Conservation (phyloP, 1,140 invertebrate species). For the Megathymus violae region DNA sequence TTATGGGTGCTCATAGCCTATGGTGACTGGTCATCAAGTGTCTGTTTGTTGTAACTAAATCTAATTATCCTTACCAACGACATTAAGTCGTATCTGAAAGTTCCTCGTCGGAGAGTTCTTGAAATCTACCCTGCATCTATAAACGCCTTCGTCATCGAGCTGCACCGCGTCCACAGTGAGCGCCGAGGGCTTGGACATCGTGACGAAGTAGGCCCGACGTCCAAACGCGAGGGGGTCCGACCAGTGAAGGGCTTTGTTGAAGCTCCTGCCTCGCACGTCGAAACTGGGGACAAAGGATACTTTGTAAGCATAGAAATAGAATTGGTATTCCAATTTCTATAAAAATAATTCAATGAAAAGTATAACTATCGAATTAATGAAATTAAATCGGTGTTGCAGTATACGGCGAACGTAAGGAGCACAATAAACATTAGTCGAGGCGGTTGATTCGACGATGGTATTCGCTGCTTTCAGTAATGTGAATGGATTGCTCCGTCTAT, state of each 20-base stretch:
- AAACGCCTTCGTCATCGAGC: conserved; percentile 92
- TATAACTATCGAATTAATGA: too few species aligned
- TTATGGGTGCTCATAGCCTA: too few species aligned
- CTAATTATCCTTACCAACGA: conserved; percentile 95
- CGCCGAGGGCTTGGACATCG: conserved; percentile 88
- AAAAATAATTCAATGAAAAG: too few species aligned
- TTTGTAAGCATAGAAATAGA: background rate
- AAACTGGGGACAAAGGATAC: conserved; percentile 84
- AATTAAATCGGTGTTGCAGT: too few species aligned
- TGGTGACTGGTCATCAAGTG: too few species aligned
- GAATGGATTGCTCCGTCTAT: too few species aligned
- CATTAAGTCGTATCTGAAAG: conserved; percentile 94
- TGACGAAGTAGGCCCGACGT: conserved; percentile 91
- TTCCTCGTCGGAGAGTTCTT: conserved; percentile 95
- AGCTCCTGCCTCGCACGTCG: conserved; percentile 91
- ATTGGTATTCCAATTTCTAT: too few species aligned
- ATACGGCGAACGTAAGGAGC: too few species aligned
- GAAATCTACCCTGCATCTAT: conserved; percentile 95
- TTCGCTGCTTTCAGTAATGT: too few species aligned
- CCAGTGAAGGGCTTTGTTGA: conserved; percentile 91
- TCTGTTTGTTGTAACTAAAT: too few species aligned
- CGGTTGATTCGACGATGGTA: too few species aligned
- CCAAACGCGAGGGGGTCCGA: conserved; percentile 90
- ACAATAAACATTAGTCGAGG: too few species aligned
- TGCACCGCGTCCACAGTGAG: conserved; percentile 91